Evolutionary conservation across 2,113 vertebrate genomes (phyloP).

Genomic region (Procavia capensis): DNA sequence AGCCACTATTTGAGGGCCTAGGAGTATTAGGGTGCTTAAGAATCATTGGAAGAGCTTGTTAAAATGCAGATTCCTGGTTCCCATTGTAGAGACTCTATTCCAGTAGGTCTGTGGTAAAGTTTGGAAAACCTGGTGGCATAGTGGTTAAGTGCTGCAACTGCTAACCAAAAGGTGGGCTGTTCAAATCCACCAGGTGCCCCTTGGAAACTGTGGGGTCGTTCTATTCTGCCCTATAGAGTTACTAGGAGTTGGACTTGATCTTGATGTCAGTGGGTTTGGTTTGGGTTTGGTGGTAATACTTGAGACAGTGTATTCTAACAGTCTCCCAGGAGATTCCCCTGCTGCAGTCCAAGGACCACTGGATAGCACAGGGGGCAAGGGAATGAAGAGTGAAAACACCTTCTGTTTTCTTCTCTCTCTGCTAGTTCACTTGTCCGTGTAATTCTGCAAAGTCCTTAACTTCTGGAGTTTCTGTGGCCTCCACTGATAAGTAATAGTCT

Average conservation of each 20-base stretch:
- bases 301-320: neutral
- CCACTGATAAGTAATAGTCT: neutral
- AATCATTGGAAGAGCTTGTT: neutral
- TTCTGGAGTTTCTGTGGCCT: neutral
- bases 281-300: neutral
- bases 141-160: no score
- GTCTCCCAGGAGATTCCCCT: neutral
- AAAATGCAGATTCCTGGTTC: neutral
- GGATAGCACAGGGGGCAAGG: no score
- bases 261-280: no score
- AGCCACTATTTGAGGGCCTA: neutral
- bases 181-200: no score
- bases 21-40: neutral
- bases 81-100: neutral
- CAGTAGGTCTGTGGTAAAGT: neutral
- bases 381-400: neutral
- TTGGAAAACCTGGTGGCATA: no score
- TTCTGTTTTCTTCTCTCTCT: neutral
- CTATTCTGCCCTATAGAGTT: no score
- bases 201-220: no score
- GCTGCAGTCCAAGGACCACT: neutral
- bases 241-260: no score
- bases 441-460: slow-evolving; percentile 23
- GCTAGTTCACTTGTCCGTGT: neutral
- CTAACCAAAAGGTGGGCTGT: no score